phyloP scores from a whole-genome alignment of 2,888 invertebrate genomes.

The Yponomeuta cagnagella region DNA sequence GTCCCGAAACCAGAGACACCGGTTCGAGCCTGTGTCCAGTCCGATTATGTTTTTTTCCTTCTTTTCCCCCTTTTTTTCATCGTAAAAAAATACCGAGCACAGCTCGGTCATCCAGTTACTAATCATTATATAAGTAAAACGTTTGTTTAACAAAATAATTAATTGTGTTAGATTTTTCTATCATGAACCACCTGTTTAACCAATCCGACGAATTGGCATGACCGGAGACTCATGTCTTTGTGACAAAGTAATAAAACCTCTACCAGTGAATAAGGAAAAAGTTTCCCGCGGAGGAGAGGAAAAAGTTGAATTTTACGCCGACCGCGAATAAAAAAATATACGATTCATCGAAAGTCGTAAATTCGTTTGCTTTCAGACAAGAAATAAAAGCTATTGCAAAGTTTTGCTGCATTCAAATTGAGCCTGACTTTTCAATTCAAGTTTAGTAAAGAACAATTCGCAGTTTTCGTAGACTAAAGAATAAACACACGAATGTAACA shows the following conservation, averaged over 20 bases:
- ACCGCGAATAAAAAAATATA: constrained; percentile 12
- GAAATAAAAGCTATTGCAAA: constrained; percentile 64
- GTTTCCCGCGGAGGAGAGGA: constrained; percentile 7
- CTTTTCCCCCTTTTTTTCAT: too few relatives aligned
- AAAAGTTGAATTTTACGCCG: constrained; percentile 10
- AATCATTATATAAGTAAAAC: too few relatives aligned
- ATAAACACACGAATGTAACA: neutral
- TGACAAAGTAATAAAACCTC: constrained; percentile 15
- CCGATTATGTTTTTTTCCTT: too few relatives aligned
- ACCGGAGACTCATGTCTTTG: neutral
- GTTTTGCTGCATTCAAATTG: constrained; percentile 65
- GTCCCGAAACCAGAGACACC: too few relatives aligned
- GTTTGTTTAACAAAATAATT: too few relatives aligned
- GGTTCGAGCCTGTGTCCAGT: too few relatives aligned
- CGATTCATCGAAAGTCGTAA: constrained; percentile 10
- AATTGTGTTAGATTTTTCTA: too few relatives aligned
- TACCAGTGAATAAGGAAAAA: constrained; percentile 13
- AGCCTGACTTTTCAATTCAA: constrained; percentile 63
- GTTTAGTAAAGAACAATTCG: constrained; percentile 58
- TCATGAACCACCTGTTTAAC: neutral
- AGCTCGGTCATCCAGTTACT: too few relatives aligned
- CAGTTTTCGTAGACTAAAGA: constrained; percentile 16
- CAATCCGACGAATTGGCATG: neutral
- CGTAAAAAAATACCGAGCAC: too few relatives aligned
- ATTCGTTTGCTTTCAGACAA: constrained; percentile 57